These are phyloP conservation scores for Trematomus loennbergii DNA, from an alignment of 2,113 vertebrate genomes.

Conservation along the genomic window DNA sequence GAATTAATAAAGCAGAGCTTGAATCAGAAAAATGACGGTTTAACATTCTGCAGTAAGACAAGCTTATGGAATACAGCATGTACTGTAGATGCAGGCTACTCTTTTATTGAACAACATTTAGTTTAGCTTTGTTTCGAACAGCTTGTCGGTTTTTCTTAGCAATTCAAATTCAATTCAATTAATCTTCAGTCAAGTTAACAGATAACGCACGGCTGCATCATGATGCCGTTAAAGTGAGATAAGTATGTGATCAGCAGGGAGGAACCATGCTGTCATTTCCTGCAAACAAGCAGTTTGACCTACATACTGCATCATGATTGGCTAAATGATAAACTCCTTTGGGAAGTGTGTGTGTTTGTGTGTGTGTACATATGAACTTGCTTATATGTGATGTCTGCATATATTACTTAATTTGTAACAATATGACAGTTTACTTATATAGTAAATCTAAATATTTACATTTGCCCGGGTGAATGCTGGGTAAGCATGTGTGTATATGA, in stretches of 20 bases:
- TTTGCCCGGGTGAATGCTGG: slow-evolving; percentile 51
- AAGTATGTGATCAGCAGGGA: slow-evolving; percentile 10
- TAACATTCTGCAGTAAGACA: not conserved
- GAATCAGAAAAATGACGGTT: not conserved
- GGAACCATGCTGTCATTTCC: not conserved
- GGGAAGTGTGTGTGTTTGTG: not conserved
- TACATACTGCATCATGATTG: slow-evolving; percentile 34
- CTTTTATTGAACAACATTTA: not conserved
- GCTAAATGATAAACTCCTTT: slow-evolving; percentile 9
- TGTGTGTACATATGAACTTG: not conserved
- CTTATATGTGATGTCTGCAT: not conserved
- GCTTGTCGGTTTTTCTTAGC: not conserved
- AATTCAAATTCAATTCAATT: slow-evolving; percentile 28
- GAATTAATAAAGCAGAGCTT: not conserved
- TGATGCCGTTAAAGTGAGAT: slow-evolving; percentile 6
- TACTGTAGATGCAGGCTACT: not conserved
- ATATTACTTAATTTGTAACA: slow-evolving; percentile 11
- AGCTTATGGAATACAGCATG: not conserved
- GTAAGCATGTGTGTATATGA: slow-evolving; percentile 40
- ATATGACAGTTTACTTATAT: slow-evolving; percentile 21
- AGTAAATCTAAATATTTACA: slow-evolving; percentile 53
- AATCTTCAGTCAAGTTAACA: not conserved
- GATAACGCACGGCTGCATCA: not conserved
- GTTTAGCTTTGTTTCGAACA: slow-evolving; percentile 1
- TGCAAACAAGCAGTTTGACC: not conserved